Base-by-base conservation (phyloP, 1,140 invertebrate species). In the Proctacanthus coquilletti region DNA sequence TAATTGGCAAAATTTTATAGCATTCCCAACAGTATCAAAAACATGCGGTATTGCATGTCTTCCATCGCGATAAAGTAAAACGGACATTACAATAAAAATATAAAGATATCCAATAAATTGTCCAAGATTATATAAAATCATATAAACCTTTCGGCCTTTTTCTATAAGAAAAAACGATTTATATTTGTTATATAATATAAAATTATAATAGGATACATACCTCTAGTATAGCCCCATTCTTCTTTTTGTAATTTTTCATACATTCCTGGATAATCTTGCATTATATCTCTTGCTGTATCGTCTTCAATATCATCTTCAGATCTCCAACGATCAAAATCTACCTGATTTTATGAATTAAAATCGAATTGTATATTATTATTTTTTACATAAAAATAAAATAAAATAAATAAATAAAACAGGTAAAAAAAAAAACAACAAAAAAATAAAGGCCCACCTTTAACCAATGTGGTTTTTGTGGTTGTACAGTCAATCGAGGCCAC, bases 31-130 rank as follows among this genome's bases (percentile, higher is more conserved):
- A 37, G 74, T 63, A 38, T 73, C 70, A 50, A 85, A 93, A 0
- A 80, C 78, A 33, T 69, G 71, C 18, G 65, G 60, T 43, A 87
- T 78, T 5, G 77, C 84, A 31, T 72, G 80, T 66, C 61, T 53
- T 2, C 83, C 84, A 49, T 85, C 71, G 47, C 74, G 77, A 1
- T 71, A 65, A 56, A 83, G 89, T 36, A 76, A 66, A 13, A 88
- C 71, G 2, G 60, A 61, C 60, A 94, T 75, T 10, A 89, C 77
- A 15, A 66, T 55, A 14, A 86, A 50, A 20, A 92, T 67, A 50
- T 88, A 93, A 4, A 74, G 64, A 56, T 79, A 94, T 8, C 86
- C 86, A 41, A 92, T 69, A 58, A 86, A 88, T 71, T 93, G 89
- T 53, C 79, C 84, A 39, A 94, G 62, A 62, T 94, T 95, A 63